These are phyloP conservation scores for Ostrea edulis DNA, from an alignment of 1,140 invertebrate species.

Conservation along the genomic window DNA sequence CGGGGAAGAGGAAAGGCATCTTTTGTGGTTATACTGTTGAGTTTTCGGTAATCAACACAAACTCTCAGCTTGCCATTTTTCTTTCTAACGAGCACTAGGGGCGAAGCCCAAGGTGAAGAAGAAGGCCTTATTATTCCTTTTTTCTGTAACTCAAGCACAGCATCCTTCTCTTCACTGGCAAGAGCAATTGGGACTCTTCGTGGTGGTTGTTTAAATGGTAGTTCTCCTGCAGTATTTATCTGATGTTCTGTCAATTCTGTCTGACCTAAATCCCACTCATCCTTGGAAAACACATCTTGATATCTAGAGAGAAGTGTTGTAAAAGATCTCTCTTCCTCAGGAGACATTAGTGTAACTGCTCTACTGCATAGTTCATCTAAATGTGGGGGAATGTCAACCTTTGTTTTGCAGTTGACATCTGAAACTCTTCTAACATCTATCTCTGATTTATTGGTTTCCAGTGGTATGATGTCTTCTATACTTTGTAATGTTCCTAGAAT, in stretches of 20 bases:
- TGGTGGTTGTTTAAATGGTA: constrained; percentile 26
- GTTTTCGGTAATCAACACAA: constrained; percentile 80
- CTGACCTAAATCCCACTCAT: background rate
- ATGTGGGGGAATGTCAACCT: background rate
- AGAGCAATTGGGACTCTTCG: constrained; percentile 44
- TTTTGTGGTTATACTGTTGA: constrained; percentile 56
- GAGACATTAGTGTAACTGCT: background rate
- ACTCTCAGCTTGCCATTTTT: constrained; percentile 78
- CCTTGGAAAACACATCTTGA: background rate
- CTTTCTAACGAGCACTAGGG: constrained; percentile 80
- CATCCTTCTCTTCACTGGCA: constrained; percentile 39
- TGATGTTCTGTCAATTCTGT: background rate
- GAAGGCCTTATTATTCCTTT: constrained; percentile 54
- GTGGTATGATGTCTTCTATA: background rate
- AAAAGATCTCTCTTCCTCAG: background rate
- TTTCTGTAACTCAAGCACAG: constrained; percentile 14
- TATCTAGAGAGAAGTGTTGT: background rate
- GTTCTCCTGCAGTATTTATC: background rate
- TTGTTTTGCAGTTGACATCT: background rate
- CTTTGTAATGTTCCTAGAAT: background rate
- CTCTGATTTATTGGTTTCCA: background rate
- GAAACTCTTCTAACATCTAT: background rate
- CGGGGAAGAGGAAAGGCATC: constrained; percentile 48
- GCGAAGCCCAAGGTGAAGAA: constrained; percentile 80
- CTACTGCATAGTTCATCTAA: background rate